Evolutionary conservation across 2,113 vertebrate genomes (phyloP).

Genomic region (Orientallactaga bullata): DNA sequence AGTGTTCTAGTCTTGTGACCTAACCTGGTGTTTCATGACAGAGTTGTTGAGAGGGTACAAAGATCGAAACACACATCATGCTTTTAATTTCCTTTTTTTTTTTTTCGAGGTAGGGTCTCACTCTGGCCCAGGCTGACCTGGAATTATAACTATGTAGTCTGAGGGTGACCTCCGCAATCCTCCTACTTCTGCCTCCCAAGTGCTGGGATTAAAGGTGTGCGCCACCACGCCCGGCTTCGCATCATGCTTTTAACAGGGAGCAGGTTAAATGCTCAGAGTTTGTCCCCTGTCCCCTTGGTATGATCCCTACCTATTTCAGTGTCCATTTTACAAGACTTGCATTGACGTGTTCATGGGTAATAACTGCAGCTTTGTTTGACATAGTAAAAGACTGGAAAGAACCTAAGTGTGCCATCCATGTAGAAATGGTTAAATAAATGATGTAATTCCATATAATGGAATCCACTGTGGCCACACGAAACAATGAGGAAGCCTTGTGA

Average conservation of each 20-base stretch:
- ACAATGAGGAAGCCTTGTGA: background rate
- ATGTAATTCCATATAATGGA: background rate
- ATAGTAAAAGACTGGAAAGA: background rate
- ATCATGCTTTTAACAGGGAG: background rate
- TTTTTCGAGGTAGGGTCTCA: no score
- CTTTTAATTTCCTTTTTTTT: no score
- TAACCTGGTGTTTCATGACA: background rate
- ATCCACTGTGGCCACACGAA: background rate
- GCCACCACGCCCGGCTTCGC: no score
- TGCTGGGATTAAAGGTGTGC: no score
- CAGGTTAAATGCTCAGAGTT: background rate
- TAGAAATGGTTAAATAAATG: background rate
- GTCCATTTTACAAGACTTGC: background rate
- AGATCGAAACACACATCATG: background rate
- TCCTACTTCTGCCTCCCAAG: no score
- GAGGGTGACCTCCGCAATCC: no score
- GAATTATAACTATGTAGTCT: no score
- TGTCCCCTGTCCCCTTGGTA: background rate
- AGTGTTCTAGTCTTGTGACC: background rate
- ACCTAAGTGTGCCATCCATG: background rate
- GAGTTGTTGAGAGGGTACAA: background rate
- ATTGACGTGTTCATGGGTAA: background rate
- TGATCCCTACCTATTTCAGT: background rate
- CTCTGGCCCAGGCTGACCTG: no score
- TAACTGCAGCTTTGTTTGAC: conserved; percentile 14